A percentile compares a stretch with the other conserved stretches of the same genome.
phyloP scores from a whole-genome alignment of 1,140 invertebrate species.

The Oedothorax gibbosus region DNA sequence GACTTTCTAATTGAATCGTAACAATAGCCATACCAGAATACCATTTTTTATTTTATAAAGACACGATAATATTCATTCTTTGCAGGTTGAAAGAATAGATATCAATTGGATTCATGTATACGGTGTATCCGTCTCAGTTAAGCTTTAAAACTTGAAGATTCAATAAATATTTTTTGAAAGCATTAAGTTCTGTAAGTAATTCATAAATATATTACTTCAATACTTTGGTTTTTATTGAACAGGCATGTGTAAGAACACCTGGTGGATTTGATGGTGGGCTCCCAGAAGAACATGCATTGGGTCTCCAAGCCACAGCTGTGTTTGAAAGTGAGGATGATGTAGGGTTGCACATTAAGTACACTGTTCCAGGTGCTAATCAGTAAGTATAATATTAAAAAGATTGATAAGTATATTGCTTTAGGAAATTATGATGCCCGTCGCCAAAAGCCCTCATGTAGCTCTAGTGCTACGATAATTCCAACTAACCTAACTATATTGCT shows the following conservation, averaged over 20 bases:
- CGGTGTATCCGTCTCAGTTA: not conserved
- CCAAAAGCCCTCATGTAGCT: too few species aligned
- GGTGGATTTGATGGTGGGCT: not conserved
- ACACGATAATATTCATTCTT: too few species aligned
- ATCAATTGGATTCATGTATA: too few species aligned
- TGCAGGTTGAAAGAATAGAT: too few species aligned
- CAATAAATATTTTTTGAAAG: too few species aligned
- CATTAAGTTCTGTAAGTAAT: not conserved
- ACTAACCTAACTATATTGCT: too few species aligned
- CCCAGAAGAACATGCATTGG: slow-evolving; percentile 32
- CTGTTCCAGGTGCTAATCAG: slow-evolving; percentile 14
- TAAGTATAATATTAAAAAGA: not conserved
- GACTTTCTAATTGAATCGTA: too few species aligned
- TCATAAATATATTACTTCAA: not conserved
- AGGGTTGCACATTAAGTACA: not conserved
- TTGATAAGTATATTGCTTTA: too few species aligned
- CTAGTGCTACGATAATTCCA: too few species aligned
- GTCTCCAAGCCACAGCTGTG: not conserved
- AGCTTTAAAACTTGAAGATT: not conserved
- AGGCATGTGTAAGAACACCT: slow-evolving; percentile 36
- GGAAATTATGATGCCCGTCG: too few species aligned
- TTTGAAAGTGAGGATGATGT: not conserved
- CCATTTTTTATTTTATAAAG: too few species aligned
- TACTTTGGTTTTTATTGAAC: not conserved
- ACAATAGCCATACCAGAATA: too few species aligned